Base-by-base conservation (phyloP, 92 coral and sea anemone genomes). In the Parazoanthus atlanticus region DNA sequence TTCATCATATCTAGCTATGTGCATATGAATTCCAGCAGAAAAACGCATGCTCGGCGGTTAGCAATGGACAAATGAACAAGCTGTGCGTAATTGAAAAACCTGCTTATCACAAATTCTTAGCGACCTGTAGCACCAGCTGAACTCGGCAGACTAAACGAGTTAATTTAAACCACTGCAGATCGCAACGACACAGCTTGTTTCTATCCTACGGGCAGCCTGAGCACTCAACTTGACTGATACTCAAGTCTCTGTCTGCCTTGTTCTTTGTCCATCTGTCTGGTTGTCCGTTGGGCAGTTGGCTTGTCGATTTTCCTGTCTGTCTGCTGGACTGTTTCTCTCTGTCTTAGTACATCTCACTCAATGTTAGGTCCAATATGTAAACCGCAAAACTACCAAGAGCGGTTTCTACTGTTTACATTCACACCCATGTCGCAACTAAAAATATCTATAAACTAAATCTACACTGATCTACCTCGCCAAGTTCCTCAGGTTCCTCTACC, bases 391-490 rank as follows among this genome's bases (percentile, higher is more conserved):
- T 36, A 30, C 41, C 77, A 73, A 31, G 41, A 75, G 3, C 43
- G 16, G 29, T 17, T 36, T 75, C 11, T 75, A 75, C 25, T 36
- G 47, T 75, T 17, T 36, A 75, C 11, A 8, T 34, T 21, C 31
- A 31, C n/a, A 74, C n/a, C 5, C 9, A 43, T 11, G 66, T 4
- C 49, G 6, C 31, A n/a, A 36, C 16, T 28, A 29, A 30, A 34
- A 38, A 38, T 10, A 0, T 26, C 11, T 23, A 29, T 23, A 67
- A n/a, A 19, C 32, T 70, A 71, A 29, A 17, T 41, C 78, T 69
- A 29, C 36, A 49, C 87, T 84, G 78, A 31, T 84, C 87, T 84
- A 84, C 87, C 87, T 84, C 76, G 31, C 87, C 87, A 70, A 69
- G 76, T 17, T 67, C 87, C 78, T 11, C 32, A 9, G 49, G 61